These are phyloP conservation scores for Hypsopygia costalis DNA, from an alignment of 2,888 invertebrate species.

Conservation along the genomic window DNA sequence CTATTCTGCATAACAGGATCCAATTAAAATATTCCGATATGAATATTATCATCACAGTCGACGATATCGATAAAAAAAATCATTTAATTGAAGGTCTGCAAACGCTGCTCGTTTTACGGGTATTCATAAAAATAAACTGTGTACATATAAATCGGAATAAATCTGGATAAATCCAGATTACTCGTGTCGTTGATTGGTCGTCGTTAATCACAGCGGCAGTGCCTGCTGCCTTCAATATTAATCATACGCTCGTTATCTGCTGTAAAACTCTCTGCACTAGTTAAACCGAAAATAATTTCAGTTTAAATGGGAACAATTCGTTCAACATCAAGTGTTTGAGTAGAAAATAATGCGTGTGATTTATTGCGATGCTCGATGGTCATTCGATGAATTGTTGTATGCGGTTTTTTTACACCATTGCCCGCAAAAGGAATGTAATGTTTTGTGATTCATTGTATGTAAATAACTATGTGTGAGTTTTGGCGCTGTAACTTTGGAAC, in stretches of 20 bases:
- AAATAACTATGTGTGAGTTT: too few species aligned
- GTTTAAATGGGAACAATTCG: conserved; percentile 15
- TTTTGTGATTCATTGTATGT: too few species aligned
- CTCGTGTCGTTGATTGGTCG: conserved; percentile 53
- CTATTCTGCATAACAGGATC: too few species aligned
- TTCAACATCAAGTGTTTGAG: neutral
- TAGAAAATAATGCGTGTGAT: neutral
- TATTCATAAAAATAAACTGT: conserved; percentile 28
- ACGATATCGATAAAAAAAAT: too few species aligned
- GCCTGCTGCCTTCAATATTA: conserved; percentile 49
- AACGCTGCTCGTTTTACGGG: conserved; percentile 1
- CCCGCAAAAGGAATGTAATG: too few species aligned
- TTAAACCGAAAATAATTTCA: conserved; percentile 46
- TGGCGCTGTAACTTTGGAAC: too few species aligned
- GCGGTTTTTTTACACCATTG: too few species aligned
- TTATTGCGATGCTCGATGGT: neutral
- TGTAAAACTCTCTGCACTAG: conserved; percentile 43
- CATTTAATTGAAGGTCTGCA: conserved; percentile 4
- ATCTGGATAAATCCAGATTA: conserved; percentile 43
- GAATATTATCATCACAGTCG: neutral
- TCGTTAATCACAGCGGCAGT: conserved; percentile 57
- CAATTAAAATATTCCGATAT: neutral
- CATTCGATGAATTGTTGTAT: too few species aligned
- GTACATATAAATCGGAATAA: neutral
- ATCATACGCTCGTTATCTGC: conserved; percentile 59